Conservation (phyloP, 2,113 vertebrate species). For the Corythoichthys haematopterus region DNA sequence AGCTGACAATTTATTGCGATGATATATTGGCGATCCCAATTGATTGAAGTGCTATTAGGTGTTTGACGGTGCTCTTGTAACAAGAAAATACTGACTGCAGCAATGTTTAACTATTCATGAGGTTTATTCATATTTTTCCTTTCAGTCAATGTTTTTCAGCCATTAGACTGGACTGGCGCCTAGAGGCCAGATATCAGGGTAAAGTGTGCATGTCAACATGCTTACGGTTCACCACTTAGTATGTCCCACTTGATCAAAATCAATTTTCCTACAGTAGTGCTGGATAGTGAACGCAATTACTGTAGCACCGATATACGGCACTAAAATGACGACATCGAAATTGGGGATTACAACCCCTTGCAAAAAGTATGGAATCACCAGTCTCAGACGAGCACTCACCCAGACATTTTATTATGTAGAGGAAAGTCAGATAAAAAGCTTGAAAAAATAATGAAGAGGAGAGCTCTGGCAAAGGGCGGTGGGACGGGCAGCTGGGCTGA, state of each 20-base stretch:
- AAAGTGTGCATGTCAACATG: slow-evolving; percentile 6
- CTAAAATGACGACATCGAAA: no score
- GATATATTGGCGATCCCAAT: background rate
- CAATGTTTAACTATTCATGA: background rate
- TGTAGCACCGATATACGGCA: no score
- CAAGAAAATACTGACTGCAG: background rate
- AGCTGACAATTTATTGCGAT: background rate
- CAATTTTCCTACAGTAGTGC: slow-evolving; percentile 11
- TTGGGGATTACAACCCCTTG: no score
- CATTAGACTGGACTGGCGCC: background rate
- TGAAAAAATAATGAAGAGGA: no score
- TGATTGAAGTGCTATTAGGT: background rate
- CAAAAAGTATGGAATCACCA: no score
- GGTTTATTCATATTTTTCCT: background rate
- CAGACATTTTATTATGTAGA: no score
- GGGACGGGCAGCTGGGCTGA: no score
- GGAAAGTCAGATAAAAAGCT: no score
- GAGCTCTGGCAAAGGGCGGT: no score
- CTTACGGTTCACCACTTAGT: slow-evolving; percentile 8
- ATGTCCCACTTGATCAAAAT: slow-evolving; percentile 15
- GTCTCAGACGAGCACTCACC: no score
- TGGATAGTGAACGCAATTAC: background rate
- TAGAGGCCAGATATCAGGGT: background rate
- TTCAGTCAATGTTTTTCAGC: background rate
- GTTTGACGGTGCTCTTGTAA: background rate